phyloP scores from a whole-genome alignment of 2,888 invertebrate species.

The Machimus rusticus region DNA sequence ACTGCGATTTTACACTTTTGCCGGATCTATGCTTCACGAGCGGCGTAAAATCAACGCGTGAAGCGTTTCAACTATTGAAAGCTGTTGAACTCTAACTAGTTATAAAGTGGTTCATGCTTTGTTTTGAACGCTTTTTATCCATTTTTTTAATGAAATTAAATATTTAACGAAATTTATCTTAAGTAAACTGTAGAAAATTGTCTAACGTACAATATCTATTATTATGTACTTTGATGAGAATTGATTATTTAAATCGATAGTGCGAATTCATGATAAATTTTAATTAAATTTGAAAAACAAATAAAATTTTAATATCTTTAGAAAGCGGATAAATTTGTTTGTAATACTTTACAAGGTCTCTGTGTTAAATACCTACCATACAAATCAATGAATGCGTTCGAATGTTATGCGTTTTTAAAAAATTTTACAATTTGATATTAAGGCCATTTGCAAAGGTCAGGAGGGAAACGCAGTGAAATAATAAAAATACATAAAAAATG shows the following conservation, averaged over 20 bases:
- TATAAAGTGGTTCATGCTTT: neutral
- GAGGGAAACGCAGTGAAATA: too few relatives aligned
- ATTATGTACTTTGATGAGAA: too few relatives aligned
- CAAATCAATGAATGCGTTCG: neutral
- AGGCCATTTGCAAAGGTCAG: neutral
- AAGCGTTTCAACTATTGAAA: neutral
- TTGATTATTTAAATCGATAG: too few relatives aligned
- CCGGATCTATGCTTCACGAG: slow-evolving; percentile 6
- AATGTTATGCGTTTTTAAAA: neutral
- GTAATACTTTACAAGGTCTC: neutral
- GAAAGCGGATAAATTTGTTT: neutral
- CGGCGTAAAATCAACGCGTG: neutral
- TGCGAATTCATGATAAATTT: neutral
- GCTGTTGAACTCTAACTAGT: neutral
- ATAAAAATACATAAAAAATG: too few relatives aligned
- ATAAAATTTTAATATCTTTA: neutral
- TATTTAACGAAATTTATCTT: too few relatives aligned
- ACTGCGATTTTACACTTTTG: neutral
- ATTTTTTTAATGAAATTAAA: neutral
- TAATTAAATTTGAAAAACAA: neutral
- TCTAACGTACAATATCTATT: too few relatives aligned
- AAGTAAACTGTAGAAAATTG: too few relatives aligned
- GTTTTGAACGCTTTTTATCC: neutral
- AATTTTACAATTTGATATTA: neutral
- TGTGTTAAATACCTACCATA: neutral